Percentiles rank a stretch among this genome's conserved stretches.
These are phyloP conservation scores for Gavia stellata DNA, from an alignment of 2,113 vertebrate genomes.

Conservation along the genomic window DNA sequence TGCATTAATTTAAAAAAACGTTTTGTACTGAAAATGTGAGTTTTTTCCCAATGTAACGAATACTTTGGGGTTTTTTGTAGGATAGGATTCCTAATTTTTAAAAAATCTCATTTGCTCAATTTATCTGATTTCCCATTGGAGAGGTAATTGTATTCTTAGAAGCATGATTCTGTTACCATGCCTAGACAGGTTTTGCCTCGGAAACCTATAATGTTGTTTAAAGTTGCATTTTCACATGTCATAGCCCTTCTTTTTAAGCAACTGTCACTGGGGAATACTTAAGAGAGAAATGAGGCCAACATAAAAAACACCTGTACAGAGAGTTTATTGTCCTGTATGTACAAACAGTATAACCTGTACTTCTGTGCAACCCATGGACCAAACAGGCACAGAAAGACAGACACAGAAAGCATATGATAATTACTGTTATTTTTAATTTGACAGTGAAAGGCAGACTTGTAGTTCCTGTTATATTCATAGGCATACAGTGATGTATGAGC, in stretches of 20 bases:
- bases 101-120: not conserved
- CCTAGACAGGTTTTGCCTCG: not conserved
- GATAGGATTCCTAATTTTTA: not conserved
- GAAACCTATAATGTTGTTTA: not conserved
- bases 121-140: not conserved
- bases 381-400: not conserved
- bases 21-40: not conserved
- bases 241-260: not conserved
- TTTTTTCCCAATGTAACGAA: not conserved
- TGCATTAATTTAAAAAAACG: not conserved
- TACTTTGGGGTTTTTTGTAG: not conserved
- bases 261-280: not conserved
- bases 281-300: not conserved
- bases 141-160: not conserved
- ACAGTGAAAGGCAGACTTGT: not conserved
- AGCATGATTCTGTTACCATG: not conserved
- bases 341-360: not conserved
- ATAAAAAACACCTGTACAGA: not conserved
- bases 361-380: not conserved
- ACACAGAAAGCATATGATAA: not conserved
- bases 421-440: not conserved
- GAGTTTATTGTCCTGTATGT: not conserved
- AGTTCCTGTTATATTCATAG: not conserved
- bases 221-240: not conserved
- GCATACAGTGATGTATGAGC: not conserved